Evolutionary conservation across 2,113 vertebrate species (phyloP).

Genomic region (Coturnix japonica): DNA sequence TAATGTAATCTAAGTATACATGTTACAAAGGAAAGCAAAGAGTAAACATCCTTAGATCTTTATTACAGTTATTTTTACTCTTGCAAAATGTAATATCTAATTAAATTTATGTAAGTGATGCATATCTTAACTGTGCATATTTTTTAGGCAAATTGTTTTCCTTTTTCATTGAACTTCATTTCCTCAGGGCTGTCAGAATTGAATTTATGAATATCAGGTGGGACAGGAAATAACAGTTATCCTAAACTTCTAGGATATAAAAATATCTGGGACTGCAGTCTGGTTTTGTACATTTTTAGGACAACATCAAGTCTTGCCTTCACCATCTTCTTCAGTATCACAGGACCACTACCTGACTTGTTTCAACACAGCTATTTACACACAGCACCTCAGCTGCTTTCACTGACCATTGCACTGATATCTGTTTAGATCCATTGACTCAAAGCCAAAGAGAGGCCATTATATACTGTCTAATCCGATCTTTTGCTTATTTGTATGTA

Average conservation of each 20-base stretch:
- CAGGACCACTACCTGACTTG: not conserved
- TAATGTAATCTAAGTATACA: not conserved
- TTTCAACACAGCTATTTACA: not conserved
- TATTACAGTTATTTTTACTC: not conserved
- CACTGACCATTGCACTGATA: not conserved
- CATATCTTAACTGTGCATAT: not conserved
- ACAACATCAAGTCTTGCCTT: not conserved
- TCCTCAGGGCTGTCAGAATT: not conserved
- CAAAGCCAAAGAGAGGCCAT: not conserved
- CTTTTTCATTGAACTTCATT: not conserved
- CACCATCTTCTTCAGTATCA: not conserved
- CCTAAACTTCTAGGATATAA: not conserved
- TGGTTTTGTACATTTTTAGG: not conserved
- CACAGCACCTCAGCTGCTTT: not conserved
- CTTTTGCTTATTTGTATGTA: not conserved
- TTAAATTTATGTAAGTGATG: not conserved
- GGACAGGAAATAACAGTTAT: not conserved
- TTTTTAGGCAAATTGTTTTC: not conserved
- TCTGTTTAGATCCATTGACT: not conserved
- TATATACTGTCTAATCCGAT: not conserved
- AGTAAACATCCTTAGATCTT: not conserved
- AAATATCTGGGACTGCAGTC: not conserved
- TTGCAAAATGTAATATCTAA: not conserved
- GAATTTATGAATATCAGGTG: not conserved
- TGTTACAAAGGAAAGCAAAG: not conserved